Evolutionary conservation across 2,888 invertebrate genomes (phyloP).

Genomic region (Yponomeuta evonymella): DNA sequence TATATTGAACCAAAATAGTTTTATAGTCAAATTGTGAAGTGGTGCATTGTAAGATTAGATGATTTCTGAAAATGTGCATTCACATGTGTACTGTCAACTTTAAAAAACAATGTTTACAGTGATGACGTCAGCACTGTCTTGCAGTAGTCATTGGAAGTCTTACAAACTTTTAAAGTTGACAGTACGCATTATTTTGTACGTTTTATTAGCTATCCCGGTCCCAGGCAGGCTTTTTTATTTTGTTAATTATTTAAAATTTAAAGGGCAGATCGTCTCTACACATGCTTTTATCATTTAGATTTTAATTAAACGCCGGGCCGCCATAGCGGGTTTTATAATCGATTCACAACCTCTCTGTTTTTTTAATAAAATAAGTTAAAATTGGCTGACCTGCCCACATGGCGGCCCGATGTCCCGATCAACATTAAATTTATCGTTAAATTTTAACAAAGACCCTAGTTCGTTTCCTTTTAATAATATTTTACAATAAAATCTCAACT

Average conservation of each 20-base stretch:
- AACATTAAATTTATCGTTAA: conserved; percentile 53
- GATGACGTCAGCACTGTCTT: not conserved
- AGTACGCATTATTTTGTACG: conserved; percentile 38
- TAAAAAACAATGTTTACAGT: not conserved
- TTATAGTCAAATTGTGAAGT: not conserved
- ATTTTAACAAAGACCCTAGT: conserved; percentile 68
- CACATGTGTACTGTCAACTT: not conserved
- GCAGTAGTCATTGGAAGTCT: not conserved
- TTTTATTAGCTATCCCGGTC: conserved; percentile 53
- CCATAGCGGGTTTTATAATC: conserved; percentile 49
- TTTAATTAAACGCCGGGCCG: conserved; percentile 55
- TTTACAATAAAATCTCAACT: conserved; percentile 62
- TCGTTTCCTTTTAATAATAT: conserved; percentile 47
- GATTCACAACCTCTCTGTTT: conserved; percentile 69
- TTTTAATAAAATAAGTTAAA: conserved; percentile 59
- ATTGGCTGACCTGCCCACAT: conserved; percentile 60
- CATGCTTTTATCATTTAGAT: conserved; percentile 46
- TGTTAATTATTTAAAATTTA: conserved; percentile 44
- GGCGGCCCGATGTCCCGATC: conserved; percentile 42
- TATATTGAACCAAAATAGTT: conserved; percentile 6
- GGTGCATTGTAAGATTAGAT: conserved; percentile 1
- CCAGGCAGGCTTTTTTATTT: conserved; percentile 49
- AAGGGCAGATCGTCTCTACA: conserved; percentile 51
- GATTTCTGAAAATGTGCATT: conserved; percentile 1
- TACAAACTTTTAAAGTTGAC: not conserved